Evolutionary conservation across 2,888 invertebrate genomes (phyloP).

Genomic region (Cecidostiba fungosa): DNA sequence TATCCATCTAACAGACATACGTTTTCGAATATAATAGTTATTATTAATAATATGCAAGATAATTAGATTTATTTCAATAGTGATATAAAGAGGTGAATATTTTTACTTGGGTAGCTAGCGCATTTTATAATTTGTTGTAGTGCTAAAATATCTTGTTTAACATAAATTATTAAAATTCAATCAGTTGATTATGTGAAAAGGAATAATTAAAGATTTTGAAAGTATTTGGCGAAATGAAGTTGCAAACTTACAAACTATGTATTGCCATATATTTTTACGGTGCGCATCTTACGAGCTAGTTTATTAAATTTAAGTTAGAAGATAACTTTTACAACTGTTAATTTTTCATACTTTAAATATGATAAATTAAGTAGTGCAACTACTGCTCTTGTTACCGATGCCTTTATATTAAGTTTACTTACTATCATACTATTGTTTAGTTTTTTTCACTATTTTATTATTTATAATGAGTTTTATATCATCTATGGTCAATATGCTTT

Average conservation of each 20-base stretch:
- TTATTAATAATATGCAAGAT: constrained; percentile 25
- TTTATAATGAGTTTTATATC: constrained; percentile 27
- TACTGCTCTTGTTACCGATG: constrained; percentile 43
- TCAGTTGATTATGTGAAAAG: background rate
- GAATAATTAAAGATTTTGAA: constrained; percentile 16
- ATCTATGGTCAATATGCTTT: constrained; percentile 36
- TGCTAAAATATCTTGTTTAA: constrained; percentile 20
- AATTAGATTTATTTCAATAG: constrained; percentile 34
- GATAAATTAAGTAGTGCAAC: constrained; percentile 46
- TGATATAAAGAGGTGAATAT: constrained; percentile 26
- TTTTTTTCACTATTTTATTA: constrained; percentile 26
- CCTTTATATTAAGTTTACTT: constrained; percentile 45
- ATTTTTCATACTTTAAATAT: constrained; percentile 50
- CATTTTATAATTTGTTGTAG: constrained; percentile 26
- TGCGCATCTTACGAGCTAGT: constrained; percentile 42
- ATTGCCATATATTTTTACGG: constrained; percentile 46
- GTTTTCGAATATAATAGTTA: constrained; percentile 43
- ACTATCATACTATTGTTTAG: constrained; percentile 33
- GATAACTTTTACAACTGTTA: constrained; percentile 51
- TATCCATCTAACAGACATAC: constrained; percentile 30
- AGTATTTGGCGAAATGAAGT: constrained; percentile 39
- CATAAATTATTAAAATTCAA: constrained; percentile 4
- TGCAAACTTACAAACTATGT: constrained; percentile 21
- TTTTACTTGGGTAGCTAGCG: constrained; percentile 53
- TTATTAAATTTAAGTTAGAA: constrained; percentile 38